Conservation (phyloP, 2,888 invertebrate genomes). For the Diplolepis rosae region DNA sequence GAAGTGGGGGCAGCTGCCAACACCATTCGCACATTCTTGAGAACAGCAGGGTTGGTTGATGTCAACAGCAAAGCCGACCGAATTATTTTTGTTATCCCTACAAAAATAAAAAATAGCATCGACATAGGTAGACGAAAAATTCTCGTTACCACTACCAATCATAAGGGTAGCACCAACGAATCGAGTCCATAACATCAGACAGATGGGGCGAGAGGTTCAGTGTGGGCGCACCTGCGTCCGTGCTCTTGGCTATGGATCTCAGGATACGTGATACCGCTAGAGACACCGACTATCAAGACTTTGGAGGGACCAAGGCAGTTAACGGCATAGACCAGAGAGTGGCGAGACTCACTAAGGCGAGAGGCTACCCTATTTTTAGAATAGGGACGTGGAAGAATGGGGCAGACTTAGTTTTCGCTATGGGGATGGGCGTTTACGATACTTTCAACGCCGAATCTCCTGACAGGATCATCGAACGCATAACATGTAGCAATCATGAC, state of each 20-base stretch:
- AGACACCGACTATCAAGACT: neutral
- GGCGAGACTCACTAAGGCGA: neutral
- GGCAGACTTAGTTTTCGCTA: neutral
- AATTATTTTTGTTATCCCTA: neutral
- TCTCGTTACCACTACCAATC: neutral
- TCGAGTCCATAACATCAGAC: neutral
- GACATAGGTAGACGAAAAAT: no score
- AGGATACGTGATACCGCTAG: neutral
- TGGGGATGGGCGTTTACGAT: neutral
- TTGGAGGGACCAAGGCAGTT: neutral
- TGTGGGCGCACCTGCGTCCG: neutral
- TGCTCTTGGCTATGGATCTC: neutral
- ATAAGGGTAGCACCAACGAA: neutral
- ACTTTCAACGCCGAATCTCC: neutral
- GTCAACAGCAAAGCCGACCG: neutral
- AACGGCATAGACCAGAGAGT: neutral
- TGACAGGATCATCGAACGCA: no score
- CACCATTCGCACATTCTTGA: neutral
- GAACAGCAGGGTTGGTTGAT: neutral
- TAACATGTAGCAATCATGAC: no score
- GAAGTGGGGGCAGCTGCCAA: accelerated
- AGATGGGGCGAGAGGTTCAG: neutral
- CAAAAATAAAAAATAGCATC: neutral
- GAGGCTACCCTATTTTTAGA: neutral
- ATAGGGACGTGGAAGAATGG: neutral